Percentiles rank a stretch among this genome's conserved stretches.
These are phyloP conservation scores for Leptopilina clavipes DNA, from an alignment of 1,140 invertebrate genomes.

Conservation along the genomic window DNA sequence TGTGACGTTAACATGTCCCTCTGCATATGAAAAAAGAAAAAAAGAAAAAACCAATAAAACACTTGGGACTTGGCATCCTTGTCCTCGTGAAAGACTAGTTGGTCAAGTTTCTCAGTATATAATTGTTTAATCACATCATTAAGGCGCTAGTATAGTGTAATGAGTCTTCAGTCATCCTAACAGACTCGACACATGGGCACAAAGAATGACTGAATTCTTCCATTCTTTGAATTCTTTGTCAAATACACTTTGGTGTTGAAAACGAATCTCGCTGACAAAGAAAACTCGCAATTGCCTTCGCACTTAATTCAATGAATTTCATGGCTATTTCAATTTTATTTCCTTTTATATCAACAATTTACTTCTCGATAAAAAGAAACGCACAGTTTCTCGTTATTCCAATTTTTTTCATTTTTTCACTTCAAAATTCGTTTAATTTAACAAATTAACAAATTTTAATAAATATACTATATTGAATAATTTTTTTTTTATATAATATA, in stretches of 20 bases:
- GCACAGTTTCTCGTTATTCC: too few relatives aligned
- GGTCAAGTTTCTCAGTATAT: slow-evolving; percentile 25
- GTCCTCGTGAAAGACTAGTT: slow-evolving; percentile 29
- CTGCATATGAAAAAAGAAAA: background rate
- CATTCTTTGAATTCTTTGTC: slow-evolving; percentile 26
- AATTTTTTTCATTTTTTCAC: too few relatives aligned
- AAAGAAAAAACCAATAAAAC: background rate
- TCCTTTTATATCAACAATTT: background rate
- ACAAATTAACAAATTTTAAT: too few relatives aligned
- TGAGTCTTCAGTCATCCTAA: background rate
- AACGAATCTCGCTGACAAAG: background rate
- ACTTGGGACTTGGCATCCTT: slow-evolving; percentile 11
- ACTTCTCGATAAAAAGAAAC: too few relatives aligned
- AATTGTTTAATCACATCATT: slow-evolving; percentile 33
- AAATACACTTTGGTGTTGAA: background rate
- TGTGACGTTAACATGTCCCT: slow-evolving; percentile 4
- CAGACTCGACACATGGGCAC: background rate
- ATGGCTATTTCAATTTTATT: background rate
- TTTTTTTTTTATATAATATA: too few relatives aligned
- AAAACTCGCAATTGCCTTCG: background rate
- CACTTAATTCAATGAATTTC: background rate
- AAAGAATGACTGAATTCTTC: slow-evolving; percentile 20
- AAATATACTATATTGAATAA: too few relatives aligned
- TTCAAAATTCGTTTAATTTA: too few relatives aligned
- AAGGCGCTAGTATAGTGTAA: slow-evolving; percentile 12